These are phyloP conservation scores for Lemur catta DNA, from an alignment of 2,797 vertebrate species.

Conservation along the genomic window DNA sequence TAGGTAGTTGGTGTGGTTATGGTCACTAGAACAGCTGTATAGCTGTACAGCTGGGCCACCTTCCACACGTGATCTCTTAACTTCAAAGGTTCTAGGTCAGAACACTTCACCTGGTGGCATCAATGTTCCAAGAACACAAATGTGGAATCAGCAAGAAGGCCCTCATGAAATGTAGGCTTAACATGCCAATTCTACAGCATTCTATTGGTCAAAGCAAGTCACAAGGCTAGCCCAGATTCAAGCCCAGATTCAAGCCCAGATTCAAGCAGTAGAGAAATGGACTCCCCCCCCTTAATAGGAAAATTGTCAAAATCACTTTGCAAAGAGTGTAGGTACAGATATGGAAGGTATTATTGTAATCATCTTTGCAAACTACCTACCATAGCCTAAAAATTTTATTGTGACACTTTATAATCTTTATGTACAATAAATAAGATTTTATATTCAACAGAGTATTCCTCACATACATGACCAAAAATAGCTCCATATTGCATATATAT, in stretches of 20 bases:
- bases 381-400: neutral
- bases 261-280: neutral
- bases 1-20: neutral
- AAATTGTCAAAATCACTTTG: neutral
- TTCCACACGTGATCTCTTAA: neutral
- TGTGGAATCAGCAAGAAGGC: neutral
- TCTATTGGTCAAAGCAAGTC: neutral
- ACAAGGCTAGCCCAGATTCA: neutral
- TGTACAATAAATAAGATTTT: neutral
- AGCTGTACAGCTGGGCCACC: neutral
- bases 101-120: neutral
- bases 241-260: neutral
- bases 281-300: neutral
- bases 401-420: neutral
- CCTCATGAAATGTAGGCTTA: neutral
- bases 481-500: neutral
- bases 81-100: neutral
- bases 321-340: neutral
- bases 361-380: neutral
- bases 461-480: neutral
- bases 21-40: accelerated
- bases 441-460: neutral
- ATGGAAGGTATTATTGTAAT: neutral
- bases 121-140: neutral
- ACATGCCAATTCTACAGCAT: neutral